Percentiles rank a stretch among this genome's conserved stretches.
Conservation (phyloP, 1,140 invertebrate genomes). For the Dreissena polymorpha region DNA sequence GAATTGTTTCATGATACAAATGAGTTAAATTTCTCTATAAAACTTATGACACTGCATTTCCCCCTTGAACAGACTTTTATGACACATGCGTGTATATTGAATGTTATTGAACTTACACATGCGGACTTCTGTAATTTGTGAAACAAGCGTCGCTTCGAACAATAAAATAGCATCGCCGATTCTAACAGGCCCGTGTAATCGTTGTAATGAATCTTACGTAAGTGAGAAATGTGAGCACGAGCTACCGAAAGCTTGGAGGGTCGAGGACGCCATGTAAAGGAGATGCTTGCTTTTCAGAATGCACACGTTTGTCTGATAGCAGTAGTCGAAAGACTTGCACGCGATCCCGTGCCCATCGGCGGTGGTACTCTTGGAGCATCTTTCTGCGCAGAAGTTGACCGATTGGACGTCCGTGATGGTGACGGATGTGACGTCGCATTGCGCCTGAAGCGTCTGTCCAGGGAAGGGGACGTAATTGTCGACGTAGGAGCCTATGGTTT, state of each 20-base stretch:
- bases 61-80: too few relatives aligned
- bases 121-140: too few relatives aligned
- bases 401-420: conserved; percentile 14
- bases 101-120: too few relatives aligned
- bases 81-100: too few relatives aligned
- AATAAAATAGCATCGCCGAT: too few relatives aligned
- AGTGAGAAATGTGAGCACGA: conserved; percentile 37
- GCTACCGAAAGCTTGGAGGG: neutral
- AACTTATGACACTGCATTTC: too few relatives aligned
- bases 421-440: conserved; percentile 21
- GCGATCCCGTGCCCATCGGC: neutral
- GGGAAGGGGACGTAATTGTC: conserved; percentile 37
- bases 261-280: conserved; percentile 24
- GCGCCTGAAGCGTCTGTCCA: conserved; percentile 12
- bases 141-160: too few relatives aligned
- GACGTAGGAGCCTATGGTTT: conserved; percentile 29
- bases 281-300: conserved; percentile 35
- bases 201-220: neutral
- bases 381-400: conserved; percentile 39
- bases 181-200: too few relatives aligned
- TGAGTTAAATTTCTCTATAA: too few relatives aligned
- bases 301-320: conserved; percentile 22
- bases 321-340: conserved; percentile 54
- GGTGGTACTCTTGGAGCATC: conserved; percentile 26
- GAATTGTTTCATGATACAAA: too few relatives aligned